These are phyloP conservation scores for Penaeus chinensis DNA, from an alignment of 1,140 invertebrate species.

Conservation along the genomic window DNA sequence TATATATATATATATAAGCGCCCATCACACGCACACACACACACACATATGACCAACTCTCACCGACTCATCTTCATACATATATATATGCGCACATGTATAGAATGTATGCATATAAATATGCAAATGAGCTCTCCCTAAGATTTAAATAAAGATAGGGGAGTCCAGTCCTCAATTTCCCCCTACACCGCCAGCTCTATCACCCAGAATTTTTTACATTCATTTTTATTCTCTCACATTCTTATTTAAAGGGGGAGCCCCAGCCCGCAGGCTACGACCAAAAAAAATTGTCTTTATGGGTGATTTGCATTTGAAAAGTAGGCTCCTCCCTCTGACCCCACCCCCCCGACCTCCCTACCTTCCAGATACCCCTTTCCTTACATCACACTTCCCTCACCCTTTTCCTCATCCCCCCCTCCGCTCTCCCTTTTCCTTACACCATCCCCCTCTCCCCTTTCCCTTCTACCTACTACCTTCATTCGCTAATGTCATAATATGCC, in stretches of 20 bases:
- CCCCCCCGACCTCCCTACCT: not conserved
- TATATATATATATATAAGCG: not conserved
- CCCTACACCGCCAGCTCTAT: too few relatives aligned
- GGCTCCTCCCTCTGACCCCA: not conserved
- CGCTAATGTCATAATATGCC: too few relatives aligned
- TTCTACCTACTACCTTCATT: not conserved
- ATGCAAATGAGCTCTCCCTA: slow-evolving; percentile 3
- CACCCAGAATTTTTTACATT: too few relatives aligned
- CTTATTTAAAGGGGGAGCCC: too few relatives aligned
- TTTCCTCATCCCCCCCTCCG: not conserved
- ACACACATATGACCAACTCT: not conserved
- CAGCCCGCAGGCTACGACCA: too few relatives aligned
- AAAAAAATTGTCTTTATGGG: too few relatives aligned
- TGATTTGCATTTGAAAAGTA: too few relatives aligned
- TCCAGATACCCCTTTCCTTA: not conserved
- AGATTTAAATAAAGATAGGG: too few relatives aligned
- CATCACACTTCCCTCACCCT: not conserved
- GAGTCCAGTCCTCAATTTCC: too few relatives aligned
- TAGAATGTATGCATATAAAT: slow-evolving; percentile 10
- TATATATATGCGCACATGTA: slow-evolving; percentile 1
- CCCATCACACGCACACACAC: not conserved
- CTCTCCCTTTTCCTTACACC: not conserved
- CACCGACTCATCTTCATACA: not conserved
- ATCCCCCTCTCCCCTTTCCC: not conserved
- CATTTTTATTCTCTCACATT: too few relatives aligned